Percentiles rank a stretch among this genome's conserved stretches.
phyloP scores from a whole-genome alignment of 35 echinoderm and acorn worm species.

The Holothuria glaberrima region DNA sequence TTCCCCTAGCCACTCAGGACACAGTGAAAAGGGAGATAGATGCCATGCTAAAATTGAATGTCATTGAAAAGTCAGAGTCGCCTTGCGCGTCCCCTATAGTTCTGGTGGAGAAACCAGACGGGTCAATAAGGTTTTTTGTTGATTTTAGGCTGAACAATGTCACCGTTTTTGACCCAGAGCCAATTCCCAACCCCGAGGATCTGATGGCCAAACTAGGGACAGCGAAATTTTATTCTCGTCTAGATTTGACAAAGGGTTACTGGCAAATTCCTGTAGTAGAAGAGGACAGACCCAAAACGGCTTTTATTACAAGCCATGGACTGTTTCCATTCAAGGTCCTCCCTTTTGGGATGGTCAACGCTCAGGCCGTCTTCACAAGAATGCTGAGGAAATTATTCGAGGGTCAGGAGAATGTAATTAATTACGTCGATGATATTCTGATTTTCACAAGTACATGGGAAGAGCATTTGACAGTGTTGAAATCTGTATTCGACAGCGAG shows the following conservation, averaged over 20 bases:
- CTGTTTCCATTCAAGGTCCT: conserved; percentile 64
- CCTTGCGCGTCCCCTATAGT: conserved; percentile 63
- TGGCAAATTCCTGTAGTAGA: conserved; percentile 70
- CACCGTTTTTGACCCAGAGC: conserved; percentile 10
- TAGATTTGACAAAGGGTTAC: conserved; percentile 66
- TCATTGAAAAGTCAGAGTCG: conserved; percentile 55
- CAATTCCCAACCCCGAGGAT: conserved; percentile 14
- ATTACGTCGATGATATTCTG: conserved; percentile 45
- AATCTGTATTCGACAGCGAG: conserved; percentile 24
- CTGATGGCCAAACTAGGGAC: conserved; percentile 18
- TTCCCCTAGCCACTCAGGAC: conserved; percentile 18
- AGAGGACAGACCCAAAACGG: conserved; percentile 64
- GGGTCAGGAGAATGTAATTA: conserved; percentile 33
- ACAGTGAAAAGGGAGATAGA: conserved; percentile 37
- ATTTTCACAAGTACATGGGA: conserved; percentile 2
- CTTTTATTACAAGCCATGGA: conserved; percentile 59
- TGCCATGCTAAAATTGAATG: conserved; percentile 32
- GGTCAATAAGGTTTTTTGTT: conserved; percentile 30
- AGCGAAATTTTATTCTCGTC: conserved; percentile 3
- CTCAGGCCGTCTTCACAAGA: conserved; percentile 34
- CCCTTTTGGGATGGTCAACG: conserved; percentile 71
- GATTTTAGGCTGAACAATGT: conserved; percentile 27
- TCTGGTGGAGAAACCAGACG: conserved; percentile 48
- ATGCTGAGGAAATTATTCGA: conserved; percentile 65
- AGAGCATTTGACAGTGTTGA: neutral